These are phyloP conservation scores for Sternarchorhynchus goeldii DNA, from an alignment of 2,797 vertebrate species.

Conservation along the genomic window DNA sequence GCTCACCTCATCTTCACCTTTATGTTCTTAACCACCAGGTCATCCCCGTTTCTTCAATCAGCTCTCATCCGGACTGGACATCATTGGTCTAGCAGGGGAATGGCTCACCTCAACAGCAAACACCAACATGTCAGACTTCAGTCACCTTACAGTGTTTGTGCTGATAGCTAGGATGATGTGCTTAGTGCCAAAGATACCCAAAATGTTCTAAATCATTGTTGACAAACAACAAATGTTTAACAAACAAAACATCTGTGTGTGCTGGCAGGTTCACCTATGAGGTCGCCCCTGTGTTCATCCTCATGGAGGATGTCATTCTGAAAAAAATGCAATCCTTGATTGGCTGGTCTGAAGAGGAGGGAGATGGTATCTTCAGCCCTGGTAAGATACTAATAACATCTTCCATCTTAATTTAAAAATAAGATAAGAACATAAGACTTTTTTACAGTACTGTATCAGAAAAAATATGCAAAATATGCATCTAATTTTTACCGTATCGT, in stretches of 20 bases:
- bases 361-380: conserved; percentile 76
- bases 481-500: too few species aligned
- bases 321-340: conserved; percentile 77
- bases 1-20: not conserved
- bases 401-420: too few species aligned
- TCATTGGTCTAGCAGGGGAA: conserved; percentile 70
- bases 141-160: not conserved
- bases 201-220: not conserved
- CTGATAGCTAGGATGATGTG: too few species aligned
- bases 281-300: conserved; percentile 72
- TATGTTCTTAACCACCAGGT: conserved; percentile 50
- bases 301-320: conserved; percentile 74
- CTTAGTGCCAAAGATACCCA: not conserved
- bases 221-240: not conserved
- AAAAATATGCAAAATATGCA: too few species aligned
- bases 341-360: conserved; percentile 68
- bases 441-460: too few species aligned
- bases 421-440: too few species aligned
- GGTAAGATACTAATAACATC: conserved; percentile 57
- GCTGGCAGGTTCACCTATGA: conserved; percentile 75
- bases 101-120: conserved; percentile 75
- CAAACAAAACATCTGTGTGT: not conserved
- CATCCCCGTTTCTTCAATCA: conserved; percentile 74
- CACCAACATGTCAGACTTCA: conserved; percentile 68
- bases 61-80: conserved; percentile 73